phyloP scores from a whole-genome alignment of 2,888 invertebrate species.

The Meiosimyza decipiens region DNA sequence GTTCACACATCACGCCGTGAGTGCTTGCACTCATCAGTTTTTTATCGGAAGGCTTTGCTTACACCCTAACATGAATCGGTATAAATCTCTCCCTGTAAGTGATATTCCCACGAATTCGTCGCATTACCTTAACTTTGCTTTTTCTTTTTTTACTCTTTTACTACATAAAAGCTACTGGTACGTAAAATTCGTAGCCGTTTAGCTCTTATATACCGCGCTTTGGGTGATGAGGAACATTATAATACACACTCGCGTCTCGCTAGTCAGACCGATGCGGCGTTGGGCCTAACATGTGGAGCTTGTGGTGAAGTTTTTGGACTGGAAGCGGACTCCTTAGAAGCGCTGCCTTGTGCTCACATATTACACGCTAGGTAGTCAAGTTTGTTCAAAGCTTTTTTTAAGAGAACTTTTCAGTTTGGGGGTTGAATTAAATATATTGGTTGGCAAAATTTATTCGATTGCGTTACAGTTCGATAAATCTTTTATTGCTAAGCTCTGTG shows the following conservation, averaged over 20 bases:
- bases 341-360: slow-evolving; percentile 88
- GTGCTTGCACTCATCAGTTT: too few species aligned
- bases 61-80: too few species aligned
- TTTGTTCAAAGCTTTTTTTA: too few species aligned
- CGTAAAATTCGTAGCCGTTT: slow-evolving; percentile 82
- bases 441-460: too few species aligned
- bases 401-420: too few species aligned
- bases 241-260: slow-evolving; percentile 75
- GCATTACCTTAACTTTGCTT: neutral
- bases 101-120: neutral
- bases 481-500: too few species aligned
- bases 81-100: neutral
- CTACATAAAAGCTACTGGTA: slow-evolving; percentile 74
- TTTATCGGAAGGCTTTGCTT: too few species aligned
- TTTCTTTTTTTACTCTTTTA: neutral
- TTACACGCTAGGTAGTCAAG: slow-evolving; percentile 79
- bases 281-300: slow-evolving; percentile 84
- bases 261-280: slow-evolving; percentile 75
- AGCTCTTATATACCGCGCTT: slow-evolving; percentile 82
- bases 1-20: too few species aligned
- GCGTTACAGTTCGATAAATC: too few species aligned
- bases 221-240: slow-evolving; percentile 84
- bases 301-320: slow-evolving; percentile 83
- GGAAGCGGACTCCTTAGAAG: slow-evolving; percentile 79
- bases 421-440: too few species aligned